Base-by-base conservation (phyloP, 1,140 invertebrate genomes). In the Zaprionus lachaisei region DNA sequence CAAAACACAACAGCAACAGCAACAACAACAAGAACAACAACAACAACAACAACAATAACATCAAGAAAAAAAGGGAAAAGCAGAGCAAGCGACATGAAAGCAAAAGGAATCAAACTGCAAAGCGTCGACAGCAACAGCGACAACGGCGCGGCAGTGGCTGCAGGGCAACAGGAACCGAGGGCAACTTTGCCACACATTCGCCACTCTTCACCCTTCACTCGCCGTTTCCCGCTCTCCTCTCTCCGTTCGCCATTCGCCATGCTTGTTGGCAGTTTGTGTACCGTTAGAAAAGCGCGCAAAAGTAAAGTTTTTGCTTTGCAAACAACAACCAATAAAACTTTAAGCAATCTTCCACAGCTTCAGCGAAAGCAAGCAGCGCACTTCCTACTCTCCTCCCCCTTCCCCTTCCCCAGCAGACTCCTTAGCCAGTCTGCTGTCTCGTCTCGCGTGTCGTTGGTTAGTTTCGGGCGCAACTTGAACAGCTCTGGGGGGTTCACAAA, bases 281-380 rank as follows among this genome's bases (percentile, higher is more conserved):
- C 75, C 76, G 82, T 81, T 81, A 69, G 78, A 81, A 80, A 83
- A 77, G 83, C 82, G 83, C 82, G 79, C 68, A 81, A 86, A 85
- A 86, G 84, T 89, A 89, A 89, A 89, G 84, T 89, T 89, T 89
- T 90, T 89, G 85, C 85, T 89, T 90, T 89, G 79, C 85, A 90
- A 90, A 89, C 84, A 90, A 90, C 85, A 89, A 89, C 85, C 85
- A 89, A 89, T 89, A 89, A 89, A 89, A 89, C 85, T 89, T 89
- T 90, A 89, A 89, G 85, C 85, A 89, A 89, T 89, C 85, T 89
- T 90, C 81, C 76, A 81, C 75, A 79, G 84, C 85, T 84, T 72
- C 17, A 69, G 69, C 60, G 68, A 55, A 34, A 55, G 55, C 62
- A 20, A 28, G 54, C 70, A 38, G 51, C 12, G 34, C 34, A 24